Evolutionary conservation across 2,113 vertebrate genomes (phyloP).

Genomic region (Gymnogyps californianus): DNA sequence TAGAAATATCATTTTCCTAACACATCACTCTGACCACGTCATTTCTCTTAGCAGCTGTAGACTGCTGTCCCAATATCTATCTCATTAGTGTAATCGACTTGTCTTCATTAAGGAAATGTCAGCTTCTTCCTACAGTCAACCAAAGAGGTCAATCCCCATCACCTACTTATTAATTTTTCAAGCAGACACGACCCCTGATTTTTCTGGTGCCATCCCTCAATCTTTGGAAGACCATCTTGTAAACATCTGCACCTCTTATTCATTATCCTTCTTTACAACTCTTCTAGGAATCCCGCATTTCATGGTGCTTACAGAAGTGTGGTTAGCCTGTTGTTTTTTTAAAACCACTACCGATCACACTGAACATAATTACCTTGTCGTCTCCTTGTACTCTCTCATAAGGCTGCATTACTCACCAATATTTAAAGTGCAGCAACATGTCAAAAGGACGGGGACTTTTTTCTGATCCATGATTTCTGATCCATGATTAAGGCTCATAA

Average conservation of each 20-base stretch:
- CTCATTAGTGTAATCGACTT: conserved; percentile 28
- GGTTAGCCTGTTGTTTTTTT: not conserved
- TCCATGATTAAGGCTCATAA: conserved; percentile 19
- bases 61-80: not conserved
- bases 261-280: not conserved
- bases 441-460: not conserved
- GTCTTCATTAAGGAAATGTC: conserved; percentile 54
- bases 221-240: not conserved
- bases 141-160: not conserved
- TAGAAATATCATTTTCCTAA: conserved; percentile 1
- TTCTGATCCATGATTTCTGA: conserved; percentile 42
- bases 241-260: not conserved
- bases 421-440: not conserved
- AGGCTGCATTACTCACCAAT: not conserved
- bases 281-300: not conserved
- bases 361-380: not conserved
- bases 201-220: not conserved
- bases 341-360: fast-evolving
- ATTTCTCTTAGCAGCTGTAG: not conserved
- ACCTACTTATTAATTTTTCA: not conserved
- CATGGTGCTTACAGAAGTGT: not conserved
- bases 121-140: not conserved
- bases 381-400: not conserved
- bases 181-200: not conserved
- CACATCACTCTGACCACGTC: not conserved